Conservation (phyloP, 2,888 invertebrate genomes). For the Drosophila fungiperda region DNA sequence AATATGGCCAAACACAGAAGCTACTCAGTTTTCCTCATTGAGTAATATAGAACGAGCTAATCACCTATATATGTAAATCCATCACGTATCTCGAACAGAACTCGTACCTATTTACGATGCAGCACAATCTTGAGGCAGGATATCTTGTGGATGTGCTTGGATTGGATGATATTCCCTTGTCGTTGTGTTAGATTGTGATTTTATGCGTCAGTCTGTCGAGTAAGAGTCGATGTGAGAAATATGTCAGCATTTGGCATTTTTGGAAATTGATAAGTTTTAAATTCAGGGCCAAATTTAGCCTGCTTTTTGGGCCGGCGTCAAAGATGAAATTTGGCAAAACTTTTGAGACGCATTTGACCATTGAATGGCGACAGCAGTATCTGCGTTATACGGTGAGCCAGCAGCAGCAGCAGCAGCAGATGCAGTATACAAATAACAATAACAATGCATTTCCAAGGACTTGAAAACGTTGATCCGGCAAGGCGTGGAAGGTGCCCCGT, state of each 20-base stretch:
- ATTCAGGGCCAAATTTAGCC: constrained; percentile 24
- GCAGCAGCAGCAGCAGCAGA: background rate
- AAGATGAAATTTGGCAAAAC: constrained; percentile 99
- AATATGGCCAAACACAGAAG: background rate
- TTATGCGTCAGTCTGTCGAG: background rate
- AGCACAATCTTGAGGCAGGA: background rate
- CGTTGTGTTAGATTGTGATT: background rate
- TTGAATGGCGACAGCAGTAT: constrained; percentile 99
- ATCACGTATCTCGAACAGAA: background rate
- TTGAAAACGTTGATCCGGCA: constrained; percentile 96
- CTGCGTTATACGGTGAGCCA: constrained; percentile 91
- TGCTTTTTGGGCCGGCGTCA: constrained; percentile 32
- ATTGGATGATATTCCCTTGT: background rate
- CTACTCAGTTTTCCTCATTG: background rate
- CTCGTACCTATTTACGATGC: background rate
- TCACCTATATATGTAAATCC: background rate
- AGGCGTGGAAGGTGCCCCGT: constrained; percentile 94
- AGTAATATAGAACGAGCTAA: background rate
- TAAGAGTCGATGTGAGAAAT: constrained; percentile 35
- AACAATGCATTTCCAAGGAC: constrained; percentile 82
- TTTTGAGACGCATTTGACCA: constrained; percentile 97
- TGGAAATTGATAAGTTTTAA: constrained; percentile 24
- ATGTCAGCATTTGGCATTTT: constrained; percentile 66
- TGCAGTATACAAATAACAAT: background rate
- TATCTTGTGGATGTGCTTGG: background rate